Base-by-base conservation (phyloP, 2,888 invertebrate genomes). In the Melieria omissa region DNA sequence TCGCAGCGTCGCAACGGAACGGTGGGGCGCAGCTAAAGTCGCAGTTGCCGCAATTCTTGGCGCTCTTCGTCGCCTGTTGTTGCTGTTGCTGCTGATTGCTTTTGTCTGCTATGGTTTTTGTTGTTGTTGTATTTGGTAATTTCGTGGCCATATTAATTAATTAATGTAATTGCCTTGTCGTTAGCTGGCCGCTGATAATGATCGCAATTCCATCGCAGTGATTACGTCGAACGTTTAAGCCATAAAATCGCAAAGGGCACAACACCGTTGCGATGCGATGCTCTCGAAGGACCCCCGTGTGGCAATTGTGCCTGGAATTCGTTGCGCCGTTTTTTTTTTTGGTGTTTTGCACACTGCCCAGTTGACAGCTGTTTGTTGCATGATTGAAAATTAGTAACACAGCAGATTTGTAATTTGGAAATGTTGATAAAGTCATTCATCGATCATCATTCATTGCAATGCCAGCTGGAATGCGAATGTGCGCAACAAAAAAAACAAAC, bases 111-210 rank as follows among this genome's bases (percentile, higher is more conserved):
- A 3, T 16, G 6, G 58, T 58, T 58, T 14, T 29, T 58, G 58
- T 5, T 60, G 29, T 41, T 60, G 60, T 60, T 41, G 29, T 42
- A 65, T 46, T 66, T 62, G 61, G 68, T 72, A 70, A 74, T 74
- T 74, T 74, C 72, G 72, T 67, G 77, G 81, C 81, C 83, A 84
- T 85, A 85, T 85, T 85, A 85, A 85, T 85, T 85, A 85, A 85
- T 85, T 85, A 85, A 84, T 85, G 85, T 85, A 85, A 85, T 85
- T 85, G 85, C 84, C 82, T 83, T 85, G 85, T 85, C 77, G 75
- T 76, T 65, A 61, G 49, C 61, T 72, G 62, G 47, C 47, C 60
- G 64, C 47, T 81, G 85, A 85, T 85, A 83, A 81, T 80, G 81
- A 84, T 84, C 85, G 80, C 82, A 82, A 57, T 71, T 57, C 52